Evolutionary conservation across 2,888 invertebrate species (phyloP).

Genomic region (Lamellibrachia satsuma): DNA sequence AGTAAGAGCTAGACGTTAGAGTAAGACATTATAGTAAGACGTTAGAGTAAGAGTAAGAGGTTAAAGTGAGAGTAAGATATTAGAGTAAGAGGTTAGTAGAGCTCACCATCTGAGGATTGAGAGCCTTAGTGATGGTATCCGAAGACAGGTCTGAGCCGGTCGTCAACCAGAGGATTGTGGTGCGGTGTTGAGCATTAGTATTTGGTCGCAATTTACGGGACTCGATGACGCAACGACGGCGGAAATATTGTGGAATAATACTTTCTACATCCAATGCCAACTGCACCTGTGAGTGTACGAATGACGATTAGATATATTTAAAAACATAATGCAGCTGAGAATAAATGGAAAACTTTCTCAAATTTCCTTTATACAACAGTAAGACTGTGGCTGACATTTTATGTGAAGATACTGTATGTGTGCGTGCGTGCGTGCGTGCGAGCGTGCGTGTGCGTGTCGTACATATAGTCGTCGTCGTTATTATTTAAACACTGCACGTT

Average conservation of each 20-base stretch:
- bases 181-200: constrained; percentile 41
- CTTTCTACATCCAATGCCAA: constrained; percentile 66
- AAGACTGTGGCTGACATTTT: no score
- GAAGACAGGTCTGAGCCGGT: constrained; percentile 49
- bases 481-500: neutral
- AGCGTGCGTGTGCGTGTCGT: no score
- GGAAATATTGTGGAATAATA: constrained; percentile 63
- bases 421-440: no score
- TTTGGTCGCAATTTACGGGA: constrained; percentile 61
- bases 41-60: no score
- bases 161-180: constrained; percentile 41
- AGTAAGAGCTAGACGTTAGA: no score
- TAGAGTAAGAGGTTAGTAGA: neutral
- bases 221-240: constrained; percentile 57
- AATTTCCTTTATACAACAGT: no score
- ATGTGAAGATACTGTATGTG: no score
- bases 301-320: neutral
- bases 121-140: constrained; percentile 52
- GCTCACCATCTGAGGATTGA: constrained; percentile 60
- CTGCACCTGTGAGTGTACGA: constrained; percentile 60
- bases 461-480: neutral
- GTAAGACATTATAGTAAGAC: no score
- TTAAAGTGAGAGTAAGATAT: no score
- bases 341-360: no score
- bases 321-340: no score